Percentiles rank a stretch among this genome's conserved stretches.
phyloP scores from a whole-genome alignment of 1,140 invertebrate species.

The Vanessa atalanta region DNA sequence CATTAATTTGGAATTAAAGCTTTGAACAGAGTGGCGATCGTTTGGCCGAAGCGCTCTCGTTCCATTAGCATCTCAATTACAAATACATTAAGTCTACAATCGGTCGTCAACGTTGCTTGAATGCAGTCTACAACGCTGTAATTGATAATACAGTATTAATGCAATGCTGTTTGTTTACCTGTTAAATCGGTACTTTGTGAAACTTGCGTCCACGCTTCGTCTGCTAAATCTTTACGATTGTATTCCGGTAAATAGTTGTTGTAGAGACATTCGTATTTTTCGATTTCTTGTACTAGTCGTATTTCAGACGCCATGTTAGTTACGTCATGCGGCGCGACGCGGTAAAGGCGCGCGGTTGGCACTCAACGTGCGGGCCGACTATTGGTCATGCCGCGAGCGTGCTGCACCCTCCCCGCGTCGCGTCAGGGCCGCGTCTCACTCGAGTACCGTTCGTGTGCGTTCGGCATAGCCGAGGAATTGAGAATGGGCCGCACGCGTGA shows the following conservation, averaged over 20 bases:
- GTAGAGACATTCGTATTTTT: slow-evolving; percentile 46
- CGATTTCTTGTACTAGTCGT: slow-evolving; percentile 45
- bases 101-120: not conserved
- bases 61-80: slow-evolving; percentile 2
- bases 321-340: slow-evolving; percentile 10
- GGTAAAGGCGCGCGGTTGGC: slow-evolving; percentile 12
- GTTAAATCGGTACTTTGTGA: slow-evolving; percentile 34
- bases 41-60: not conserved
- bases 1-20: slow-evolving; percentile 8
- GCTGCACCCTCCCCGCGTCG: slow-evolving; percentile 28
- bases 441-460: slow-evolving; percentile 14
- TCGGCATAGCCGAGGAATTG: slow-evolving; percentile 15
- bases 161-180: slow-evolving; percentile 24
- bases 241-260: slow-evolving; percentile 47
- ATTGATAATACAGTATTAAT: slow-evolving; percentile 8
- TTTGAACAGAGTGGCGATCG: not conserved
- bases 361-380: slow-evolving; percentile 20
- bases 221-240: slow-evolving; percentile 44
- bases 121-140: not conserved
- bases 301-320: slow-evolving; percentile 46
- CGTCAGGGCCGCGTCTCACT: slow-evolving; percentile 6
- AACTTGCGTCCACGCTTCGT: slow-evolving; percentile 45
- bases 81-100: not conserved
- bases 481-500: not conserved
- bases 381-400: slow-evolving; percentile 16